A percentile compares a stretch with the other conserved stretches of the same genome.
These are phyloP conservation scores for Eremobia ochroleuca DNA, from an alignment of 2,888 invertebrate species.

Conservation along the genomic window DNA sequence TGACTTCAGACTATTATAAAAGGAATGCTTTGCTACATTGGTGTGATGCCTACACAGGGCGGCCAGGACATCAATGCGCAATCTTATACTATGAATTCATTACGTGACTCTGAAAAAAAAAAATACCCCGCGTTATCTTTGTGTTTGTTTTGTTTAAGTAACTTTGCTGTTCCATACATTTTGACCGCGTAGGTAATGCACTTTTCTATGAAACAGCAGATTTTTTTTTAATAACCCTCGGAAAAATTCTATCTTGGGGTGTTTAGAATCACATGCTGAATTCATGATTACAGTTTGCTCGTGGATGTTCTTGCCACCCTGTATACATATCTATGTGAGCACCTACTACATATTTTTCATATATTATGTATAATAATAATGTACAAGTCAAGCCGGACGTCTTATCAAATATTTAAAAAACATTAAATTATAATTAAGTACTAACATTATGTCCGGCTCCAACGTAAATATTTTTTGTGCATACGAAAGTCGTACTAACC, in stretches of 20 bases:
- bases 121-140: not conserved
- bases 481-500: slow-evolving; percentile 37
- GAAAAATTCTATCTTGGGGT: too few relatives aligned
- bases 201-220: not conserved
- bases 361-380: not conserved
- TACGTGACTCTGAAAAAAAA: not conserved
- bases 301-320: not conserved
- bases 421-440: slow-evolving; percentile 26
- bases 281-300: too few relatives aligned
- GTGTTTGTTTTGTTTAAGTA: not conserved
- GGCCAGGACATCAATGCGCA: not conserved
- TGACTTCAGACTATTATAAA: not conserved
- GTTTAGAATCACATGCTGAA: not conserved
- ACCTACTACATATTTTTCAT: not conserved
- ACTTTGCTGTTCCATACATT: not conserved
- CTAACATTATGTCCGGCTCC: slow-evolving; percentile 34
- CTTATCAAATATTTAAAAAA: slow-evolving; percentile 8
- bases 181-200: not conserved
- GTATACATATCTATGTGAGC: not conserved
- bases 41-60: not conserved
- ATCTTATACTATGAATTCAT: not conserved
- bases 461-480: slow-evolving; percentile 38
- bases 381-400: not conserved
- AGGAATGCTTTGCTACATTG: not conserved
- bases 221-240: not conserved